Conservation (phyloP, 92 coral and sea anemone species). For the Phymanthus crucifer region DNA sequence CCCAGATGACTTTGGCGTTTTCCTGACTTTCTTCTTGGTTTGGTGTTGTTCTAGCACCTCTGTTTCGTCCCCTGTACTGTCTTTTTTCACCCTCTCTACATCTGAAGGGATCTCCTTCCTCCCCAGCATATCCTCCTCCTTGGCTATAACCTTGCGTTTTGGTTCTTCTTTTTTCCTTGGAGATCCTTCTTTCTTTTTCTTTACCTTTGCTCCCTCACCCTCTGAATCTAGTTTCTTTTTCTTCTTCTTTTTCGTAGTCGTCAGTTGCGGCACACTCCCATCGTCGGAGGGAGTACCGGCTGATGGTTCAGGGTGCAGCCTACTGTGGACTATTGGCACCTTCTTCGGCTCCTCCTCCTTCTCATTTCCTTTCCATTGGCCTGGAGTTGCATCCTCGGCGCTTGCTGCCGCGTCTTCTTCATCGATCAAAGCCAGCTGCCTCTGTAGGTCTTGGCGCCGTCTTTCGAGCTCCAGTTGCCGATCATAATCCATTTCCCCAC, state of each 20-base stretch:
- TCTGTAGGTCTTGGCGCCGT: slow-evolving; percentile 80
- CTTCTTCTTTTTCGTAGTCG: slow-evolving; percentile 70
- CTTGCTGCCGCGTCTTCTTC: slow-evolving; percentile 77
- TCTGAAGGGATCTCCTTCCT: not conserved
- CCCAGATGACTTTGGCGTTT: slow-evolving; percentile 17
- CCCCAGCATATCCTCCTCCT: slow-evolving; percentile 19
- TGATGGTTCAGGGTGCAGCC: slow-evolving; percentile 76
- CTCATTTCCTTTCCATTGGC: slow-evolving; percentile 57
- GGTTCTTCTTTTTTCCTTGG: slow-evolving; percentile 48
- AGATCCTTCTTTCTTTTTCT: slow-evolving; percentile 54
- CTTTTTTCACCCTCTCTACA: not conserved
- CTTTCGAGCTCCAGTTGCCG: slow-evolving; percentile 86
- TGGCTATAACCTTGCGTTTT: slow-evolving; percentile 34
- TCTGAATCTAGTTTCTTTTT: slow-evolving; percentile 73
- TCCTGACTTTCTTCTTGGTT: slow-evolving; percentile 28
- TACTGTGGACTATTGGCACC: slow-evolving; percentile 85
- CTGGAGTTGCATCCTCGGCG: slow-evolving; percentile 43
- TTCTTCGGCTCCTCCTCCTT: slow-evolving; percentile 59
- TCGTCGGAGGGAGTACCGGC: slow-evolving; percentile 46
- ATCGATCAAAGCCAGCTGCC: slow-evolving; percentile 91
- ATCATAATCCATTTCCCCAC: slow-evolving; percentile 69
- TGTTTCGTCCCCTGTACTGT: slow-evolving; percentile 4
- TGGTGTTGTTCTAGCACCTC: slow-evolving; percentile 17
- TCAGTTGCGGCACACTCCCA: slow-evolving; percentile 48
- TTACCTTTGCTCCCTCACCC: slow-evolving; percentile 53